Evolutionary conservation across 2,888 invertebrate genomes (phyloP).

Genomic region (Pristionchus fissidentatus): DNA sequence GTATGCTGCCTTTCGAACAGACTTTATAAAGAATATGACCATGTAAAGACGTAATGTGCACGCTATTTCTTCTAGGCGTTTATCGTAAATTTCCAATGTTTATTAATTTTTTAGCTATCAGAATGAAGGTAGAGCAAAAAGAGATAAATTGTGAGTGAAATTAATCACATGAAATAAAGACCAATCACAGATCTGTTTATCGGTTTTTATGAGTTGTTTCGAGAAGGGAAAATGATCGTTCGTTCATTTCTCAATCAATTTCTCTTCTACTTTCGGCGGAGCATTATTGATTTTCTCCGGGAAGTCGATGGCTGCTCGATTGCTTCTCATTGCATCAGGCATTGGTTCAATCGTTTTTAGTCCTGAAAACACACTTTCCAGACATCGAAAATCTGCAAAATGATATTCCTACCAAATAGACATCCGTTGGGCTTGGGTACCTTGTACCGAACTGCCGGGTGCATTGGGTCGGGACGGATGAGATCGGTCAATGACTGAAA

Average conservation of each 20-base stretch:
- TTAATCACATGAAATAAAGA: too few relatives aligned
- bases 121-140: too few relatives aligned
- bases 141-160: too few relatives aligned
- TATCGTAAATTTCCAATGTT: too few relatives aligned
- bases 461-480: background rate
- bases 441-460: background rate
- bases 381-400: too few relatives aligned
- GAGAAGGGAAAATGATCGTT: background rate
- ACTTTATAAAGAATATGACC: too few relatives aligned
- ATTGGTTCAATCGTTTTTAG: constrained; percentile 3
- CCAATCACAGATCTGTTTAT: constrained; percentile 18
- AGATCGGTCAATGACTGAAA: background rate
- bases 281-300: background rate
- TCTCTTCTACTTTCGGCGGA: background rate
- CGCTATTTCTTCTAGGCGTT: too few relatives aligned
- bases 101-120: too few relatives aligned
- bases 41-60: too few relatives aligned
- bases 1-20: too few relatives aligned
- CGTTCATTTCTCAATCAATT: background rate
- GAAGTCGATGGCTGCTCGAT: background rate
- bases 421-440: background rate
- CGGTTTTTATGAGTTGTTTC: background rate
- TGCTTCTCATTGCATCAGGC: background rate
- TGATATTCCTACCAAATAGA: background rate
- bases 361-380: background rate